A percentile compares a stretch with the other conserved stretches of the same genome.
Conservation (phyloP, 2,113 vertebrate genomes). For the Camelus bactrianus region DNA sequence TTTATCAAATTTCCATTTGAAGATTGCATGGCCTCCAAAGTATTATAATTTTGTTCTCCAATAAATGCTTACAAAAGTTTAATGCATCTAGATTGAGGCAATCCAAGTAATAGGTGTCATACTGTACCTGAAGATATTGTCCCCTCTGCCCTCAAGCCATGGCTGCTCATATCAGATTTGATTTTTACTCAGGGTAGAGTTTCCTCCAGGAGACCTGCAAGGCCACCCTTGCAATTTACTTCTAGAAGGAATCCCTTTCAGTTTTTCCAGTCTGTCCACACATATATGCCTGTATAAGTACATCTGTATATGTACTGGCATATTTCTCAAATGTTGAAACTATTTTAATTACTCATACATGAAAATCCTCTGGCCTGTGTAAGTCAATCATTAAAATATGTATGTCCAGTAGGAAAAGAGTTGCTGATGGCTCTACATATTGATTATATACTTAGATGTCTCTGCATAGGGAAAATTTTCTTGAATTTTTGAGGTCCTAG, state of each 20-base stretch:
- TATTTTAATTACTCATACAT: background rate
- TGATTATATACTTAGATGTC: background rate
- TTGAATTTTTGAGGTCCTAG: background rate
- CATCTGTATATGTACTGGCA: background rate
- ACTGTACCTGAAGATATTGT: background rate
- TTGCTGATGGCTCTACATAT: background rate
- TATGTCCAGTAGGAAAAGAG: background rate
- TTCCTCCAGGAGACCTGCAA: background rate
- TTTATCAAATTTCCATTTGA: slow-evolving; percentile 54
- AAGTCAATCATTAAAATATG: background rate
- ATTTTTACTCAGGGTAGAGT: background rate
- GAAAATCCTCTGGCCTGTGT: background rate
- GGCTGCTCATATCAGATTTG: background rate
- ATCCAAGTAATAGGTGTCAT: background rate
- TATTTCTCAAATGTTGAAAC: background rate
- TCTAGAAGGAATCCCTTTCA: background rate
- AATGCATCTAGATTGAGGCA: background rate
- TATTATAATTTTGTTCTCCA: background rate
- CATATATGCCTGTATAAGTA: background rate
- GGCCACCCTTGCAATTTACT: background rate
- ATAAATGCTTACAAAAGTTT: background rate
- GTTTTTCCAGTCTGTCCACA: background rate
- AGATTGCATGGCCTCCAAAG: background rate
- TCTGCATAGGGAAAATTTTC: background rate
- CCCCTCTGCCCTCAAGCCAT: background rate